Base-by-base conservation (phyloP, 1,140 invertebrate species). In the Euwallacea fornicatus region DNA sequence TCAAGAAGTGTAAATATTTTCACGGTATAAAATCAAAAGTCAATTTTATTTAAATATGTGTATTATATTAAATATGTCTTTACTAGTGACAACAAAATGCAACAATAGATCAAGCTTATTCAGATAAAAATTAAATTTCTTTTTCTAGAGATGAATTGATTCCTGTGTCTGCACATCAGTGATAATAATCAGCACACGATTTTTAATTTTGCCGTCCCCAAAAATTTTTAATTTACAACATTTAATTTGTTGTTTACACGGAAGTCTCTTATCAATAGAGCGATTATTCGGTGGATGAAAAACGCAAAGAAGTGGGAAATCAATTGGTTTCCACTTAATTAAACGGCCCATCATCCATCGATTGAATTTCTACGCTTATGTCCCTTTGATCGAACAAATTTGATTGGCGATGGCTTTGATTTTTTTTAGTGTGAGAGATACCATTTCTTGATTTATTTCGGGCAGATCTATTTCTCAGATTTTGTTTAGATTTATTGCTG, bases 271-370 rank as follows among this genome's bases (percentile, higher is more conserved):
- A 58, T 58, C 13, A 61, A 61, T 61, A 61, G 42, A 50, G 44
- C 47, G 16, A 43, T 6, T 10, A 47, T n/a, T 47, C 8, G 43
- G 9, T 47, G n/a, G 16, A 63, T 11, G 13, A 50, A 63, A 63
- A 63, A 46, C 16, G 6, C 61, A 63, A 13, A 21, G 42, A 46
- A 15, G 42, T 50, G 13, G 61, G 16, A 63, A 63, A 63, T 63
- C 42, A 63, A 16, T 63, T 10, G 15, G n/a, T 63, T 50, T 63
- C 47, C 44, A 4, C 33, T 63, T 63, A 63, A 63, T 47, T 63
- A 63, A 47, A 47, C 61, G 42, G n/a, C 61, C 42, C 47, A 63
- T 63, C 61, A 46, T 50, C 47, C 13, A 63, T 63, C 61, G 61
- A 63, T 63, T 43, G 13, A 10, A 50, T 33, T 8, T 61, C 42